phyloP scores from a whole-genome alignment of 2,113 vertebrate species.

The Nycticebus coucang region DNA sequence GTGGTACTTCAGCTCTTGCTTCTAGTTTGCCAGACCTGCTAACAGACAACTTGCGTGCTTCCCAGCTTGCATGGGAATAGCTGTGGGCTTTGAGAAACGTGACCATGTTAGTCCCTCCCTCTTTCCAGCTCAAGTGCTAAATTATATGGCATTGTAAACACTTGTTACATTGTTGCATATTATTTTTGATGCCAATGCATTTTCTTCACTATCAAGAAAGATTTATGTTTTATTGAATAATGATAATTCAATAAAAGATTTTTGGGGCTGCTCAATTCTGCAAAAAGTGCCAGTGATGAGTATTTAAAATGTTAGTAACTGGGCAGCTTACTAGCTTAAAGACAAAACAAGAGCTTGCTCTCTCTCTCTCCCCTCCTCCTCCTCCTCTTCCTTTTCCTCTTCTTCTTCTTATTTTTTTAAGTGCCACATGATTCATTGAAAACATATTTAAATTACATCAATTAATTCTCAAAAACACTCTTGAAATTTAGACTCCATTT shows the following conservation, averaged over 20 bases:
- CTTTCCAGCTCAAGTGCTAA: background rate
- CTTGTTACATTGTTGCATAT: constrained; percentile 8
- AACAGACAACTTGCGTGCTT: background rate
- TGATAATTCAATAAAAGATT: background rate
- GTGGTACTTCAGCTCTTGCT: background rate
- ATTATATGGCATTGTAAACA: background rate
- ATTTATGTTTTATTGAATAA: constrained; percentile 26
- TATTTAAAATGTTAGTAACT: background rate
- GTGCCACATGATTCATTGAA: background rate
- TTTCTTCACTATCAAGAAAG: background rate
- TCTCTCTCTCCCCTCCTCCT: no score
- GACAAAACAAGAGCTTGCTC: background rate
- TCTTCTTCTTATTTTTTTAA: background rate
- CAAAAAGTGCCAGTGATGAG: background rate
- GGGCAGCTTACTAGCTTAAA: background rate
- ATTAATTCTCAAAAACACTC: background rate
- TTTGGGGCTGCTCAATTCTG: background rate
- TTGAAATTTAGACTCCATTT: background rate
- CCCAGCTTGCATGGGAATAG: background rate
- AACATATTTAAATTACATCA: background rate
- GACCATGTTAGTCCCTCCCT: background rate
- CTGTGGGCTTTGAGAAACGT: background rate
- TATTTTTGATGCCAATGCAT: background rate
- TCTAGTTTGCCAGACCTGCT: background rate
- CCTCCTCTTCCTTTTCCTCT: no score